phyloP scores from a whole-genome alignment of 2,888 invertebrate species.

The Noctua janthe region DNA sequence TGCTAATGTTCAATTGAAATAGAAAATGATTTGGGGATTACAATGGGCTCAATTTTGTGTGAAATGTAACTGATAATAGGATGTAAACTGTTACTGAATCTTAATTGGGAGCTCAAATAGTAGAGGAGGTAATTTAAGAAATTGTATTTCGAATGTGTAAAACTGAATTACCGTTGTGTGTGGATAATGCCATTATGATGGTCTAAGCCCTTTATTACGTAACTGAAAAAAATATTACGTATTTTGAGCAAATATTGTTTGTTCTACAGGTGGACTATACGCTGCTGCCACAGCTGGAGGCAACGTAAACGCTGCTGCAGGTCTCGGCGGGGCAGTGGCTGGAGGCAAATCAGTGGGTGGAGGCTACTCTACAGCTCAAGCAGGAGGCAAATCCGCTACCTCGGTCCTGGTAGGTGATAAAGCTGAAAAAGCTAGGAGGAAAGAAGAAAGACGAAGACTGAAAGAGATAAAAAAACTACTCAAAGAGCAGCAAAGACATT shows the following conservation, averaged over 20 bases:
- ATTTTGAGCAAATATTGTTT: conserved; percentile 3
- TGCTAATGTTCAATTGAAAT: conserved; percentile 42
- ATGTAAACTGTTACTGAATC: conserved; percentile 23
- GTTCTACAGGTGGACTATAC: conserved; percentile 86
- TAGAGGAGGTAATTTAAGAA: neutral
- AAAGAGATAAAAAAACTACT: conserved; percentile 70
- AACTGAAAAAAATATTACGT: neutral
- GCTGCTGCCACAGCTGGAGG: conserved; percentile 91
- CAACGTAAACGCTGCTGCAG: conserved; percentile 88
- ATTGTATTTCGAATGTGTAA: neutral
- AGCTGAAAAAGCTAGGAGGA: conserved; percentile 72
- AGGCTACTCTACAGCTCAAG: conserved; percentile 84
- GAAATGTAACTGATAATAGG: conserved; percentile 6
- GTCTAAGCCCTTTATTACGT: neutral
- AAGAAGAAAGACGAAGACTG: conserved; percentile 76
- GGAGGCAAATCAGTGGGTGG: conserved; percentile 81
- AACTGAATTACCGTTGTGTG: neutral
- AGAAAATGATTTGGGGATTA: conserved; percentile 32
- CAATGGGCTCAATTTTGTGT: conserved; percentile 6
- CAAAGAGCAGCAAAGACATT: conserved; percentile 52
- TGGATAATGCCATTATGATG: neutral
- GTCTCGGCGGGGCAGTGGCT: conserved; percentile 86
- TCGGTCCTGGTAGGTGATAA: conserved; percentile 83
- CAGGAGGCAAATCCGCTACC: conserved; percentile 79
- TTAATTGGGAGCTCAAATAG: conserved; percentile 17